Base-by-base conservation (phyloP, 2,888 invertebrate species). In the Ophion obscuratus region DNA sequence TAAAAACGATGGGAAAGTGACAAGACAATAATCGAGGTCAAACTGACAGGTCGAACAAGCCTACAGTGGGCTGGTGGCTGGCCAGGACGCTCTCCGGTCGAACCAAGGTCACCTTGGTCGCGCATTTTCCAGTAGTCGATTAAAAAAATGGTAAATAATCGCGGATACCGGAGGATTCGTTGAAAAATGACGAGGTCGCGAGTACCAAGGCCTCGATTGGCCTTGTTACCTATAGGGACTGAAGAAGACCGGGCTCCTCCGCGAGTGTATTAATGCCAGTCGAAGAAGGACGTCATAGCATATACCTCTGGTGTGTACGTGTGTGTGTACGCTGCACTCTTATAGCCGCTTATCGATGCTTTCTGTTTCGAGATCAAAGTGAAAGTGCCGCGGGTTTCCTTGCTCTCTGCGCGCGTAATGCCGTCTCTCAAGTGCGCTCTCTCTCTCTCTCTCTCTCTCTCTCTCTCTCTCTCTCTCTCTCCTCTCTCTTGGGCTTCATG, bases 311-410 rank as follows among this genome's bases (percentile, higher is more conserved):
- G 14, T 2, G 17, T 4, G 14, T 40, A 14, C 40, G 20, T 36
- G n/a, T n/a, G 14, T 6, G 27, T 20, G 17, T 27, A 9, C 17
- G n/a, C 17, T 27, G 62, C 40, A 44, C 62, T 44, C 62, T 62
- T 68, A 64, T 86, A 73, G 88, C 80, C 85, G 85, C 90, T 91
- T 91, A 91, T 91, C 89, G 89, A 89, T 88, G 90, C 88, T 89
- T 89, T 90, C 89, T 88, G 88, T 89, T 89, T 88, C 86, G 85
- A 89, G 89, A 89, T 91, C 90, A 90, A 90, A 90, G 89, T 87
- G 88, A 86, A 86, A 86, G 85, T 83, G 76, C 85, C 71, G 83
- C 76, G 61, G n/a, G 66, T 74, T 81, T 71, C 47, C 77, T 68
- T 68, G 67, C 57, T 83, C 67, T 83, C 57, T 62, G 47, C 76